These are phyloP conservation scores for Eucera pruinosa DNA, from an alignment of 2,888 invertebrate genomes.

Conservation along the genomic window DNA sequence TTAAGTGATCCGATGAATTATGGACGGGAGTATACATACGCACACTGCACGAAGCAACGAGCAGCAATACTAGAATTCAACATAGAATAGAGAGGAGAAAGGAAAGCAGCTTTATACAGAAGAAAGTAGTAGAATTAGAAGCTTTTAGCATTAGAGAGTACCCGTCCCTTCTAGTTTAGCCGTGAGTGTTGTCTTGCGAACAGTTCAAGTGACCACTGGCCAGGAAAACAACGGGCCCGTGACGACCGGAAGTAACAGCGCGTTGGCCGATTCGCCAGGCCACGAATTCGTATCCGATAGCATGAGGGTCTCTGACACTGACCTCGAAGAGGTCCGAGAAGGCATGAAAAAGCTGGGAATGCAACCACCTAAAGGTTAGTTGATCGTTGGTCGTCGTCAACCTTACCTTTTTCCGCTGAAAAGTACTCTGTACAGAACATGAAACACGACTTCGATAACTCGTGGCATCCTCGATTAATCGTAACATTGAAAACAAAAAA, in stretches of 20 bases:
- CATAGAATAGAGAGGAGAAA: not conserved
- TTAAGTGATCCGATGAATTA: too few species aligned
- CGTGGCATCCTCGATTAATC: too few species aligned
- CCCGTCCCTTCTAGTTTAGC: constrained; percentile 74
- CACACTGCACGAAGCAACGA: not conserved
- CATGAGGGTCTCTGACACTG: constrained; percentile 88
- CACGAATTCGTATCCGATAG: constrained; percentile 92
- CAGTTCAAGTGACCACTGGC: constrained; percentile 77
- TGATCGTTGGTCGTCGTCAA: constrained; percentile 79
- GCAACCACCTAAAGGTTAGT: constrained; percentile 86
- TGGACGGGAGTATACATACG: too few species aligned
- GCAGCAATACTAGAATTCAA: not conserved
- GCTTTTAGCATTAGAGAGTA: constrained; percentile 50
- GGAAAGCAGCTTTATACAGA: not conserved
- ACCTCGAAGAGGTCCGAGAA: constrained; percentile 90
- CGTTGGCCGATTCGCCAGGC: constrained; percentile 79
- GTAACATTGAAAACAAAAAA: too few species aligned
- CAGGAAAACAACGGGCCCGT: constrained; percentile 65
- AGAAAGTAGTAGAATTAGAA: constrained; percentile 3
- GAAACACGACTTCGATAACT: constrained; percentile 1
- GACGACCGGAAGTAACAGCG: constrained; percentile 60
- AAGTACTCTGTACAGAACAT: constrained; percentile 64
- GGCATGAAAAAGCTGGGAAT: constrained; percentile 91
- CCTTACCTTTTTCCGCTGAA: constrained; percentile 21
- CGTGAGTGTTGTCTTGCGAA: constrained; percentile 78